Evolutionary conservation across 2,797 vertebrate genomes (phyloP).

Genomic region (Phrynocephalus guinanensis): DNA sequence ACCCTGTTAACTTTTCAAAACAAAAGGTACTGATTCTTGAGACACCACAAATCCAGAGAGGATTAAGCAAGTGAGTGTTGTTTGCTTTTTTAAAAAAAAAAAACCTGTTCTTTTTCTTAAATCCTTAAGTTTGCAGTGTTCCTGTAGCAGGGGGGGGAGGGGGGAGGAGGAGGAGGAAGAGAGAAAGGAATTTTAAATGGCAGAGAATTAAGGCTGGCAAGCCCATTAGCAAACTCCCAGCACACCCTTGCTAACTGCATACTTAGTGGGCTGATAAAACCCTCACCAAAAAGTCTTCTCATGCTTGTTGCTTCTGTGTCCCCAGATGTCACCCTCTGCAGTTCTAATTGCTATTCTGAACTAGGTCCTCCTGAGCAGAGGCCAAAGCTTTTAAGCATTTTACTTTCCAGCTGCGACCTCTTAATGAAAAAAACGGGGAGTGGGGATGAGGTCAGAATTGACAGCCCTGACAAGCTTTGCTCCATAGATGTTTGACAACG

Average conservation of each 20-base stretch:
- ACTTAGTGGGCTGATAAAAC: background rate
- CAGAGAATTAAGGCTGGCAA: background rate
- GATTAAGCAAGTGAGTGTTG: background rate
- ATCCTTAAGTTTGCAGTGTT: background rate
- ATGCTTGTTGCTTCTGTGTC: constrained; percentile 4
- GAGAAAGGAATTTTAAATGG: background rate
- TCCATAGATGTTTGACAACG: background rate
- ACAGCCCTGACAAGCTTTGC: background rate
- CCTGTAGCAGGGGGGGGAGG: background rate
- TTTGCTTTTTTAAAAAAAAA: background rate
- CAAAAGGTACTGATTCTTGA: background rate
- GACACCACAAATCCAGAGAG: background rate
- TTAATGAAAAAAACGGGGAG: constrained; percentile 28
- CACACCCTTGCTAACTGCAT: background rate
- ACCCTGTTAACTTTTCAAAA: accelerated
- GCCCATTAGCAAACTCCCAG: background rate
- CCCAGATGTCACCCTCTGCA: constrained; percentile 20
- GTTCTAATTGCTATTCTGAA: constrained; percentile 55
- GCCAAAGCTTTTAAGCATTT: constrained; percentile 54
- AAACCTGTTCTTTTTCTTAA: background rate
- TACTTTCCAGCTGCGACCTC: constrained; percentile 57
- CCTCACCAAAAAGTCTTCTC: background rate
- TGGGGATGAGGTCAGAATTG: background rate
- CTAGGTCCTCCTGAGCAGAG: constrained; percentile 27
- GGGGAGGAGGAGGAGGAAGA: background rate